Conservation (phyloP, 1,140 invertebrate genomes). For the Phymorhynchus buccinoides region DNA sequence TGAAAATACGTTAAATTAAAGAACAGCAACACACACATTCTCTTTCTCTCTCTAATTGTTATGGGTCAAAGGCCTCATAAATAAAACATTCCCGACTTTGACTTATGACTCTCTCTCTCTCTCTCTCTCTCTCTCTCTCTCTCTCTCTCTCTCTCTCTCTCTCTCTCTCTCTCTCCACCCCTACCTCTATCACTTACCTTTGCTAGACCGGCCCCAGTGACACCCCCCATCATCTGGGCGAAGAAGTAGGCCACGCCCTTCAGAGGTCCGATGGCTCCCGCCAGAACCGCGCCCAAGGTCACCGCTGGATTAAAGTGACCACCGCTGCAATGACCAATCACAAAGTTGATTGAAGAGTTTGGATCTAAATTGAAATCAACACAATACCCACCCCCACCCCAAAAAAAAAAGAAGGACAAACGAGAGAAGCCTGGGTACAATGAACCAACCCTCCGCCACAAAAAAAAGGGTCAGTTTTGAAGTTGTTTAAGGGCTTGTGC, state of each 20-base stretch:
- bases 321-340: slow-evolving; percentile 68
- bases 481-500: too few species aligned
- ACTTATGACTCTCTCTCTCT: too few species aligned
- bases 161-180: background rate
- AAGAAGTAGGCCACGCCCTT: slow-evolving; percentile 62
- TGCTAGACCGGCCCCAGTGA: slow-evolving; percentile 66
- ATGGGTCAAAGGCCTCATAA: too few species aligned
- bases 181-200: slow-evolving; percentile 53
- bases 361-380: background rate
- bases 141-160: slow-evolving; percentile 15
- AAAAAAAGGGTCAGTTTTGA: too few species aligned
- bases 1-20: too few species aligned
- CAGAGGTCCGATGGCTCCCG: slow-evolving; percentile 59
- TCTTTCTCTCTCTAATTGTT: too few species aligned
- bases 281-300: slow-evolving; percentile 63
- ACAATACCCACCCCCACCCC: too few species aligned
- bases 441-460: too few species aligned
- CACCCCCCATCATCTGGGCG: slow-evolving; percentile 66
- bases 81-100: too few species aligned
- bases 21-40: too few species aligned
- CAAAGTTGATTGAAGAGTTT: background rate
- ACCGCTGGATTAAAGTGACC: slow-evolving; percentile 74
- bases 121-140: too few species aligned
- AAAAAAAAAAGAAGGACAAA: background rate
- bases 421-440: background rate